Conservation (phyloP, 2,797 vertebrate genomes). For the Leptatherina wallacei region DNA sequence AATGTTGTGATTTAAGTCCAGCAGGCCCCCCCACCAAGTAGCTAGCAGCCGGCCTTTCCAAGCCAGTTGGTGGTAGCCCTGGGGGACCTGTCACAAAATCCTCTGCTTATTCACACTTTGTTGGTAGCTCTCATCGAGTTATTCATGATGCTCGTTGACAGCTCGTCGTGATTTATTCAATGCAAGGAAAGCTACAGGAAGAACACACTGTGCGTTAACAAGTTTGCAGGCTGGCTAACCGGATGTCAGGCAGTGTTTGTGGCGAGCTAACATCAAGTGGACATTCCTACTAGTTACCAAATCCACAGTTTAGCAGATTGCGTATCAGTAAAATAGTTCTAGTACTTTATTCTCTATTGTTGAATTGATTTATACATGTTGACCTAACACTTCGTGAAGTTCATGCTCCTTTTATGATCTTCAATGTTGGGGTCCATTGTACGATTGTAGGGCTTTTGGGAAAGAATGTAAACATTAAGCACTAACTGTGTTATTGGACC, state of each 20-base stretch:
- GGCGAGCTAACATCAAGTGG: conserved; percentile 37
- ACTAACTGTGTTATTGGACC: not conserved
- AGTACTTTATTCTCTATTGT: not conserved
- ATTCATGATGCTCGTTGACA: not conserved
- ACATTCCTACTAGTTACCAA: conserved; percentile 15
- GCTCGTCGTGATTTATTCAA: not conserved
- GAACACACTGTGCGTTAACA: conserved; percentile 14
- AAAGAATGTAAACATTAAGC: not conserved
- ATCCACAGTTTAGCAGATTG: not conserved
- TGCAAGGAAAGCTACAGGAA: not conserved
- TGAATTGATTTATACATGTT: not conserved
- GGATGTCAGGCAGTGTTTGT: conserved; percentile 29
- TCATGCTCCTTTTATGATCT: not conserved
- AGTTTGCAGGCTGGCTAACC: conserved; percentile 33
- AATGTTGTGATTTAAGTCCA: conserved; percentile 62
- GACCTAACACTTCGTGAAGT: not conserved
- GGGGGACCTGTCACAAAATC: conserved; percentile 35
- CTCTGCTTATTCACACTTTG: not conserved
- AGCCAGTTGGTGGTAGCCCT: conserved; percentile 42
- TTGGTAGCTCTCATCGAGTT: not conserved
- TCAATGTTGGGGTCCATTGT: not conserved
- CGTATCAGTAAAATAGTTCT: not conserved
- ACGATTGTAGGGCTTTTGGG: not conserved
- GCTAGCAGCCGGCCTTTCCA: conserved; percentile 69
- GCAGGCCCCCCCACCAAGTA: conserved; percentile 50